Evolutionary conservation across 2,113 vertebrate genomes (phyloP).

Genomic region (Poicephalus meyeri): DNA sequence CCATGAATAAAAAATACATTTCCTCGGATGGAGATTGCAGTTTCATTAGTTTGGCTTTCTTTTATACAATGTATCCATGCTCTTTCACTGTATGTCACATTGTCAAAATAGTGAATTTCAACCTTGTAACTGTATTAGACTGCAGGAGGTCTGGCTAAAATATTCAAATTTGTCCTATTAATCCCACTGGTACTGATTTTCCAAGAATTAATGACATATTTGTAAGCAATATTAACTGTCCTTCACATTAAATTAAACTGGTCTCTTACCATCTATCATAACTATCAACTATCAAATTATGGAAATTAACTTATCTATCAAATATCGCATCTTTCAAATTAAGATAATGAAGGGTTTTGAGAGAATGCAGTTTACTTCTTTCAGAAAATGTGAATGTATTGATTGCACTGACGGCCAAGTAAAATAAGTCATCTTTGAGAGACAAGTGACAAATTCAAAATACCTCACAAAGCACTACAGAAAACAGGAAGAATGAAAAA

Average conservation of each 20-base stretch:
- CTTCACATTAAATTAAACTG: constrained; percentile 34
- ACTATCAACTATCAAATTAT: background rate
- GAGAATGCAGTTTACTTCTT: constrained; percentile 10
- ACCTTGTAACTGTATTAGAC: constrained; percentile 12
- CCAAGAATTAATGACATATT: constrained; percentile 40
- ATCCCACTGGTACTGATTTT: background rate
- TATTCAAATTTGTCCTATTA: background rate
- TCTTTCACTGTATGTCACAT: constrained; percentile 7
- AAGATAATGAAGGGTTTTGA: constrained; percentile 48
- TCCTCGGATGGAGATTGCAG: constrained; percentile 21
- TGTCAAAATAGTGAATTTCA: constrained; percentile 37
- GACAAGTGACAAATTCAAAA: background rate
- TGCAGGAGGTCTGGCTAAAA: background rate
- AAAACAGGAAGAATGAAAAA: background rate
- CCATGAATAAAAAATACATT: background rate
- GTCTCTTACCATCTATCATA: background rate
- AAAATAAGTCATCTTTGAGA: background rate
- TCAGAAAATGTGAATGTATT: constrained; percentile 35
- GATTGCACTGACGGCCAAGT: background rate
- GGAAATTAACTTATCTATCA: background rate
- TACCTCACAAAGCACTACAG: background rate
- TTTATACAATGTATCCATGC: background rate
- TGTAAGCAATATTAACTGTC: constrained; percentile 59
- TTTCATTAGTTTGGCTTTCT: background rate
- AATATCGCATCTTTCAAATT: constrained; percentile 27